A percentile compares a stretch with the other conserved stretches of the same genome.
These are phyloP conservation scores for Drosophila sproati DNA, from an alignment of 1,140 invertebrate species.

Conservation along the genomic window DNA sequence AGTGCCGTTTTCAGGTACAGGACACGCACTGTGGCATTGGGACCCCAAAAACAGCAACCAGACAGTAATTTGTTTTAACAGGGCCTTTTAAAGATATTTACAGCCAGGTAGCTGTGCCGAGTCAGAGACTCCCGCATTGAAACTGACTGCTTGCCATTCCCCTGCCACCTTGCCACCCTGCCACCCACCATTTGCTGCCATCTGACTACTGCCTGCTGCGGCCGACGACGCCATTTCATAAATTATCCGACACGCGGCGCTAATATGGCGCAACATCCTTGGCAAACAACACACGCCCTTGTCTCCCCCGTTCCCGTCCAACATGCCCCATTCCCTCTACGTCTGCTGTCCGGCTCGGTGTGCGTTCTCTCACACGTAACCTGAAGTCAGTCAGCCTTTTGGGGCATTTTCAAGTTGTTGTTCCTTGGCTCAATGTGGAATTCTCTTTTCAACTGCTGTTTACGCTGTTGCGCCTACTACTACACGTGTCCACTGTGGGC, in stretches of 20 bases:
- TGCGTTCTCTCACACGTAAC: conserved; percentile 44
- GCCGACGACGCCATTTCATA: conserved; percentile 69
- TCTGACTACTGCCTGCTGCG: conserved; percentile 51
- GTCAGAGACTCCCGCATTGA: conserved; percentile 18
- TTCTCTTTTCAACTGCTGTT: conserved; percentile 68
- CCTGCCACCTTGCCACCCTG: conserved; percentile 3
- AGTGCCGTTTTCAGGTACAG: conserved; percentile 39
- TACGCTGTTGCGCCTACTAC: conserved; percentile 66
- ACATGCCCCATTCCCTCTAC: not conserved
- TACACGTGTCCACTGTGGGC: conserved; percentile 21
- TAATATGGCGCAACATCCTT: conserved; percentile 78
- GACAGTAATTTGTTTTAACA: conserved; percentile 82
- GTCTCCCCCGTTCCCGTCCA: not conserved
- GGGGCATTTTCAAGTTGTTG: conserved; percentile 33
- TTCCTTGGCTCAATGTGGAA: conserved; percentile 57
- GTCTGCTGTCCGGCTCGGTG: conserved; percentile 38
- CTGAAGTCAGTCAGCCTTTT: conserved; percentile 20
- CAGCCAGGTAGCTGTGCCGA: conserved; percentile 50
- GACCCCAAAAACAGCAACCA: conserved; percentile 59
- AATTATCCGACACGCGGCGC: conserved; percentile 79
- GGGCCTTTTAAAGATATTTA: conserved; percentile 81
- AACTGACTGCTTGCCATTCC: conserved; percentile 24
- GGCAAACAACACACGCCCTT: conserved; percentile 46
- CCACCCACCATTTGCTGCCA: not conserved
- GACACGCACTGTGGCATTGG: conserved; percentile 55